Evolutionary conservation across 2,797 vertebrate species (phyloP), one percentile per base, ranked within the genome.

Genomic region (Rhynchotus rufescens): DNA sequence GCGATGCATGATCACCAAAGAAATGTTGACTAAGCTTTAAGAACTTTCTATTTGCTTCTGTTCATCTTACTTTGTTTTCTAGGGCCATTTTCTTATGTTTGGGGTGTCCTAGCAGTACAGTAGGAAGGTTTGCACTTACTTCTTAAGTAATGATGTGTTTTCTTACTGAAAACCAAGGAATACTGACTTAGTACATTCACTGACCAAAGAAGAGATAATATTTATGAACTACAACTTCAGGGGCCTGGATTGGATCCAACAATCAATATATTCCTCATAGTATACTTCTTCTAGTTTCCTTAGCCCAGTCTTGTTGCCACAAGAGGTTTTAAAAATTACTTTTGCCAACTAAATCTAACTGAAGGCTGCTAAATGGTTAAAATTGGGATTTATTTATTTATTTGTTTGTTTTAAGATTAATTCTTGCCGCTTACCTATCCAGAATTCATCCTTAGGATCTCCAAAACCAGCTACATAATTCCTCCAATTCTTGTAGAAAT

Each of bases 401-500:
- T 67, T 4, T 10, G 4, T 73, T 6, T 16, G 54, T 51, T 34
- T 36, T 1, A 7, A 67, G 17, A 59, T 5, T 22, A 67, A 28
- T 14, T 44, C 25, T 66, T 21, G 62, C 3, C n/a, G 36, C 71
- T 86, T 95, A 99, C 99, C 99, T 25, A 99, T 97, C 98, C 99
- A 99, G 98, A 99, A 99, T 96, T 99, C 99, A 89, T 99, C 98
- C 3, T 96, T 98, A 94, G 97, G 98, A 95, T 99, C 98, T 57
- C 99, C 99, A 82, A 99, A 99, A 5, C 99, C 99, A 57, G 96
- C 96, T 4, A 98, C 98, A 1, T 99, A 99, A 84, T 98, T 98
- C 95, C 98, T 99, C 99, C 99, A 99, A 97, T 99, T 99, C 90
- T 94, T 98, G 96, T 99, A 99, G 97, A 99, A 99, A 92, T 99